Conservation (phyloP, 2,797 vertebrate species). For the Anableps anableps region DNA sequence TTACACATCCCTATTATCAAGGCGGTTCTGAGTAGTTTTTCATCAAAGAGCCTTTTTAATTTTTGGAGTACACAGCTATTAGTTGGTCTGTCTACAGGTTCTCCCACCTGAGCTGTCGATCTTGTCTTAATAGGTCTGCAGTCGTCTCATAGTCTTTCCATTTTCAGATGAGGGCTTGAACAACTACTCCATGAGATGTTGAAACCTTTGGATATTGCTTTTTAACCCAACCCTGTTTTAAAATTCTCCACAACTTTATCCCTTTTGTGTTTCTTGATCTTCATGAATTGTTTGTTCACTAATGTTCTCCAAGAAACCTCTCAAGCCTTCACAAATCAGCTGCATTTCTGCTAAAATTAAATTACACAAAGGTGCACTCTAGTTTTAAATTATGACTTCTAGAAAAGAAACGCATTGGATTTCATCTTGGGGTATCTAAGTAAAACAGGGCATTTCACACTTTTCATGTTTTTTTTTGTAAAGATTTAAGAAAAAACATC, state of each 20-base stretch:
- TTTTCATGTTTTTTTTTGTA: not conserved
- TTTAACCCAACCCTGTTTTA: no score
- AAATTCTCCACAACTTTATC: no score
- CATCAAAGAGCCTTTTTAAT: not conserved
- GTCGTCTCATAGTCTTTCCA: not conserved
- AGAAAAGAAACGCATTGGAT: no score
- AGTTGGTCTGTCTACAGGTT: not conserved
- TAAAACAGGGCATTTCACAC: not conserved
- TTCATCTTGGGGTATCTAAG: not conserved
- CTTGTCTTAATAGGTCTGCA: not conserved
- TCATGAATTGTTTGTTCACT: no score
- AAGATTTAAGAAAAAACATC: not conserved
- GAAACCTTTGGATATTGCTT: no score
- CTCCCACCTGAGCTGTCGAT: not conserved
- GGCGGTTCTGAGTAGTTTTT: no score
- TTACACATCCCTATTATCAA: not conserved
- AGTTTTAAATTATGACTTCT: not conserved
- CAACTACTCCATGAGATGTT: not conserved
- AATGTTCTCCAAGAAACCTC: no score
- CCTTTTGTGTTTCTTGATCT: no score
- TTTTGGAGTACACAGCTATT: not conserved
- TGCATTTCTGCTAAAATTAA: no score
- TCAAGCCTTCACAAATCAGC: no score
- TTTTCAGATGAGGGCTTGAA: not conserved
- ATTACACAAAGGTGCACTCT: no score